phyloP scores from a whole-genome alignment of 2,888 invertebrate species.

The Zeuzera pyrina region DNA sequence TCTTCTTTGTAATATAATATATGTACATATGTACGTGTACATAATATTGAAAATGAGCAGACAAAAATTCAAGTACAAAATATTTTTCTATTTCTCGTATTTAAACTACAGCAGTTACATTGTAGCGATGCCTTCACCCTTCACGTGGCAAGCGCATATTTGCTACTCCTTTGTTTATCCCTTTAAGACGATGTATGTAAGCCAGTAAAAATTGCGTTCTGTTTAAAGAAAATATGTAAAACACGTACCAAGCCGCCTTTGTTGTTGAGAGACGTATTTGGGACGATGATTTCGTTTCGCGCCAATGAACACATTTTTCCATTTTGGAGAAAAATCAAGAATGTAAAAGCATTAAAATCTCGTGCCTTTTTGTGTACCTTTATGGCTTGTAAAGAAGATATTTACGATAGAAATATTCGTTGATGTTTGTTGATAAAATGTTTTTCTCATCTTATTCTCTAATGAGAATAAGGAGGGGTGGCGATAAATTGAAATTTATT shows the following conservation, averaged over 20 bases:
- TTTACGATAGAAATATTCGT: slow-evolving; percentile 39
- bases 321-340: slow-evolving; percentile 49
- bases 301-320: slow-evolving; percentile 59
- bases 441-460: slow-evolving; percentile 45
- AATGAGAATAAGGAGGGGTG: slow-evolving; percentile 49
- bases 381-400: slow-evolving; percentile 31
- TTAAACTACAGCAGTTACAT: not conserved
- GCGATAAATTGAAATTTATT: slow-evolving; percentile 59
- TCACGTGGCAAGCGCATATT: slow-evolving; percentile 41
- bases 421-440: slow-evolving; percentile 45
- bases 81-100: no score
- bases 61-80: no score
- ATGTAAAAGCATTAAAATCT: slow-evolving; percentile 51
- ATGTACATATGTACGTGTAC: no score
- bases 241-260: slow-evolving; percentile 51
- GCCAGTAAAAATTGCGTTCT: slow-evolving; percentile 46
- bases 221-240: slow-evolving; percentile 59
- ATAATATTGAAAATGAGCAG: no score
- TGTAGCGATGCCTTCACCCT: slow-evolving; percentile 25
- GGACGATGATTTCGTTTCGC: slow-evolving; percentile 57
- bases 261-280: slow-evolving; percentile 57
- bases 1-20: no score
- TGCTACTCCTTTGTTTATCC: slow-evolving; percentile 52
- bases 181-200: slow-evolving; percentile 47
- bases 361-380: slow-evolving; percentile 40